A percentile compares a stretch with the other conserved stretches of the same genome.
These are phyloP conservation scores for Apolygus lucorum DNA, from an alignment of 1,140 invertebrate species.

Conservation along the genomic window DNA sequence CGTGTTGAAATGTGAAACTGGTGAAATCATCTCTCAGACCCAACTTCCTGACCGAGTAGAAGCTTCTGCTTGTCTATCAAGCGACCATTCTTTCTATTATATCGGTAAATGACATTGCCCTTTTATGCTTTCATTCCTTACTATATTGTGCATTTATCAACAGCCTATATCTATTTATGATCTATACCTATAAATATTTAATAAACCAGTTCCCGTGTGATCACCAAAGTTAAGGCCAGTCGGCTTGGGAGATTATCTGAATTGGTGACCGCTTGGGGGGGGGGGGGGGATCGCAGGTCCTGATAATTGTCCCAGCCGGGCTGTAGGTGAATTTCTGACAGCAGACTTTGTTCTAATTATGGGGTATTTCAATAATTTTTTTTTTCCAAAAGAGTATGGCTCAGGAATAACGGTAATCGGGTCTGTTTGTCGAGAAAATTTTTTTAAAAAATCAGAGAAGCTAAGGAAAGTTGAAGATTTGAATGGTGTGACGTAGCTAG, in stretches of 20 bases:
- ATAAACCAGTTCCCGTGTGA: not conserved
- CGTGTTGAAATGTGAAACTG: slow-evolving; percentile 43
- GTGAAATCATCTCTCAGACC: slow-evolving; percentile 39
- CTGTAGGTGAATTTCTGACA: too few species aligned
- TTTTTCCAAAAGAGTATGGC: too few species aligned
- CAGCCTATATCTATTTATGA: not conserved
- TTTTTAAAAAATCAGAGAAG: too few species aligned
- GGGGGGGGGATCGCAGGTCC: not conserved
- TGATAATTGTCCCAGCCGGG: too few species aligned
- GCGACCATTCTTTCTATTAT: slow-evolving; percentile 38
- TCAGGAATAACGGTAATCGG: too few species aligned
- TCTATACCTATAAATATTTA: not conserved
- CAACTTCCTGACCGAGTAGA: slow-evolving; percentile 47
- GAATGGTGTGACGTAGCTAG: too few species aligned
- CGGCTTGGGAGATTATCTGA: not conserved
- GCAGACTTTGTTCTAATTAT: too few species aligned
- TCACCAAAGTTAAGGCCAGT: not conserved
- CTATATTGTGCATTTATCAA: not conserved
- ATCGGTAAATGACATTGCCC: slow-evolving; percentile 36
- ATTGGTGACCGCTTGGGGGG: not conserved
- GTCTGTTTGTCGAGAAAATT: too few species aligned
- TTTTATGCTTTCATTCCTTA: not conserved
- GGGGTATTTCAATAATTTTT: too few species aligned
- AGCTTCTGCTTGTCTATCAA: slow-evolving; percentile 44
- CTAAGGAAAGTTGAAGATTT: too few species aligned